phyloP scores from a whole-genome alignment of 1,140 invertebrate genomes.

The Brachionus asplanchnoidis region DNA sequence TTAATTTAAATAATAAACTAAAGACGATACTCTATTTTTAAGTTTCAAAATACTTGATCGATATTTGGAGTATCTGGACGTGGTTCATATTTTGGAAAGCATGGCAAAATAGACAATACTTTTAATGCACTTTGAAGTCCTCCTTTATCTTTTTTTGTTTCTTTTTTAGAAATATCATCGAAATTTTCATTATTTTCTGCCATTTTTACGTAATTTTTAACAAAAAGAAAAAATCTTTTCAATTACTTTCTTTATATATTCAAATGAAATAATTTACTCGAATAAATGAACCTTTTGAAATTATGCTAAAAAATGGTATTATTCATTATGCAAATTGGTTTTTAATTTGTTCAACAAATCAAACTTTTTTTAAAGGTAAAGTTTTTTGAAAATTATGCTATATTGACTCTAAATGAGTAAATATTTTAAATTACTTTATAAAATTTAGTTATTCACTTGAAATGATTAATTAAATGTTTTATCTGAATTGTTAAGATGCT shows the following conservation, averaged over 20 bases:
- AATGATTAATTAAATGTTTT: not conserved
- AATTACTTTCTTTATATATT: not conserved
- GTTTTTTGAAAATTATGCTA: not conserved
- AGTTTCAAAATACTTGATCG: conserved; percentile 4
- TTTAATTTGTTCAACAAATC: not conserved
- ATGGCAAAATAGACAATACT: conserved; percentile 1
- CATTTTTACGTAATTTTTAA: not conserved
- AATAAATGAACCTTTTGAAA: not conserved
- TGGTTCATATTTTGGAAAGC: conserved; percentile 7
- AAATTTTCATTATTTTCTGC: conserved; percentile 6
- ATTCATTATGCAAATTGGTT: conserved; percentile 27
- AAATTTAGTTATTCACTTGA: not conserved
- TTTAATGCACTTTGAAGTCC: not conserved
- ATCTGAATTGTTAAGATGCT: not conserved
- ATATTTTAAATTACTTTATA: not conserved
- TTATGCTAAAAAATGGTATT: conserved; percentile 19
- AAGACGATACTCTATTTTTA: not conserved
- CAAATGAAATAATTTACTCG: not conserved
- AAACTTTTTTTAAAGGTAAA: not conserved
- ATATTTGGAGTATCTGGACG: conserved; percentile 26
- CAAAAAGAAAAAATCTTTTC: not conserved
- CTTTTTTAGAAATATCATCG: conserved; percentile 15
- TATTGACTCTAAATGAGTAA: not conserved
- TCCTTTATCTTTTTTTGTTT: not conserved
- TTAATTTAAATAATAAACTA: not conserved